Evolutionary conservation across 2,113 vertebrate genomes (phyloP).

Genomic region (Phalacrocorax pelagicus): DNA sequence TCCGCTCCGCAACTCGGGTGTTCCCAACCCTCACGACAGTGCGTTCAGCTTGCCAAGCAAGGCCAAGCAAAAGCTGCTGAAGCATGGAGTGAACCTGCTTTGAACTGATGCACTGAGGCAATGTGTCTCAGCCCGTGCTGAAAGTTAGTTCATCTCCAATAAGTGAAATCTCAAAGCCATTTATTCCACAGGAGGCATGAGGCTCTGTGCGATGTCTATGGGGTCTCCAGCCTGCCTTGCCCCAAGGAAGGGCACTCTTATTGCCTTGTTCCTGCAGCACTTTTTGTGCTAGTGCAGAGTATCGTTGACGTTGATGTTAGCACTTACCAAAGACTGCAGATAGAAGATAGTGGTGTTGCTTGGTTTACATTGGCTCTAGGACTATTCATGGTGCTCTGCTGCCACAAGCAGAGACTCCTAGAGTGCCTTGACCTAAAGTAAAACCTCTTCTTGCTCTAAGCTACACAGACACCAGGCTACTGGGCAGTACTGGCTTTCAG

Average conservation of each 20-base stretch:
- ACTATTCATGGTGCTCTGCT: neutral
- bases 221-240: neutral
- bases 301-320: accelerated
- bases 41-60: conserved; percentile 85
- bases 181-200: accelerated
- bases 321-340: neutral
- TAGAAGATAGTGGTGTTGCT: neutral
- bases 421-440: neutral
- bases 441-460: neutral
- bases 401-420: neutral
- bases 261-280: neutral
- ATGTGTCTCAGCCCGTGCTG: accelerated
- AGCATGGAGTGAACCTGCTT: conserved; percentile 92
- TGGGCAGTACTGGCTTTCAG: neutral
- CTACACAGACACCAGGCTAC: accelerated
- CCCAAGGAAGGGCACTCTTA: neutral
- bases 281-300: accelerated
- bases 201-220: neutral
- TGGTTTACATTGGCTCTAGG: neutral
- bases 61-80: conserved; percentile 89
- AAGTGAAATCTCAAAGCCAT: neutral
- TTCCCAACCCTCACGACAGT: conserved; percentile 87
- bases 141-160: neutral
- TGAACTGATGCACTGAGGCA: conserved; percentile 49
- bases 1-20: conserved; percentile 82